Percentiles rank a stretch among this genome's conserved stretches.
These are phyloP conservation scores for Cybosia mesomella DNA, from an alignment of 2,888 invertebrate genomes.

Conservation along the genomic window DNA sequence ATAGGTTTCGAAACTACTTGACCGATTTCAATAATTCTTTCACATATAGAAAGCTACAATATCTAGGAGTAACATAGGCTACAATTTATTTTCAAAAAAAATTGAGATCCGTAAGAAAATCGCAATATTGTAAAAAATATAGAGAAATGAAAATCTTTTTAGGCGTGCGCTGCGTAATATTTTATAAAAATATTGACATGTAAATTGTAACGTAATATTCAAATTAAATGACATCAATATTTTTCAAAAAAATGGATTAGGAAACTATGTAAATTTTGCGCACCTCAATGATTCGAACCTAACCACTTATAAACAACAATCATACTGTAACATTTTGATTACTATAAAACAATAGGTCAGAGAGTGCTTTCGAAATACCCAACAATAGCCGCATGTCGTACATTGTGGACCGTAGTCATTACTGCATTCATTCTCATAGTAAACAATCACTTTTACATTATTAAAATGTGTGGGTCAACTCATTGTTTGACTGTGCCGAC, in stretches of 20 bases:
- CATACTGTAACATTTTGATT: constrained; percentile 65
- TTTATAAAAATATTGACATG: not conserved
- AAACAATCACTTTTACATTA: constrained; percentile 76
- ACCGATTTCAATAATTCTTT: too few relatives aligned
- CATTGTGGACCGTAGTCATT: constrained; percentile 57
- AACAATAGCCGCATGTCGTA: constrained; percentile 63
- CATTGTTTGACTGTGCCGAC: constrained; percentile 60
- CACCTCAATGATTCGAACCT: constrained; percentile 20
- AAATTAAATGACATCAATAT: not conserved
- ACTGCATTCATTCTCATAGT: constrained; percentile 70
- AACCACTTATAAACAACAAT: constrained; percentile 56
- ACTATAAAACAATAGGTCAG: constrained; percentile 73
- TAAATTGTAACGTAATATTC: constrained; percentile 3
- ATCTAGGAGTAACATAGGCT: too few relatives aligned
- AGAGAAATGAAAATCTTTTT: too few relatives aligned
- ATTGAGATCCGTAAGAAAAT: too few relatives aligned
- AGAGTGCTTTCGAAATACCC: constrained; percentile 73
- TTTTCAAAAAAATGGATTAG: not conserved
- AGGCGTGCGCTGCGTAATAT: too few relatives aligned
- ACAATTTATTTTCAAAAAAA: too few relatives aligned
- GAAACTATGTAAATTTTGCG: not conserved
- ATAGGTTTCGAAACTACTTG: too few relatives aligned
- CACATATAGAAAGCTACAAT: too few relatives aligned
- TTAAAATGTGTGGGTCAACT: constrained; percentile 69
- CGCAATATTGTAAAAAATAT: too few relatives aligned